Conservation (phyloP, 2,113 vertebrate genomes). For the Tympanuchus pallidicinctus region DNA sequence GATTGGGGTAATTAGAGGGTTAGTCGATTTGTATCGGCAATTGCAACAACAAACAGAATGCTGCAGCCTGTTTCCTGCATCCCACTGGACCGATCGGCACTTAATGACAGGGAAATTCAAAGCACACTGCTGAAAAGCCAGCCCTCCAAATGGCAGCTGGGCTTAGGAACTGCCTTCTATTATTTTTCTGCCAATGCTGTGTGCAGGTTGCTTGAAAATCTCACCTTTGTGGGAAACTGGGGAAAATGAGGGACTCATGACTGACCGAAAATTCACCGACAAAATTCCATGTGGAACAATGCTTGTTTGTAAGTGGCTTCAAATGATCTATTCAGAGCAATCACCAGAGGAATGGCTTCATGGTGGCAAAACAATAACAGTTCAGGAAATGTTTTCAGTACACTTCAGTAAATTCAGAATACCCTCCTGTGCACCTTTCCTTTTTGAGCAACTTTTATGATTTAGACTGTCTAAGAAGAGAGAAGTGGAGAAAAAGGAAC, state of each 20-base stretch:
- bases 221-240: not conserved
- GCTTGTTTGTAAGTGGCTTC: not conserved
- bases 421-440: not conserved
- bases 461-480: slow-evolving; percentile 8
- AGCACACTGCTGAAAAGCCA: not conserved
- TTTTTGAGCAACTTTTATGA: slow-evolving; percentile 6
- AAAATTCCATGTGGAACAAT: not conserved
- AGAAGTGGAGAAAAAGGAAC: not conserved
- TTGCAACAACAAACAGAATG: slow-evolving; percentile 32
- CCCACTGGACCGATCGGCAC: not conserved
- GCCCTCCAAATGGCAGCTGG: not conserved
- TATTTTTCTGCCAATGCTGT: not conserved
- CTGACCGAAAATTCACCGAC: not conserved
- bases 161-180: not conserved
- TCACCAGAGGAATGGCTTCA: not conserved
- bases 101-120: slow-evolving; percentile 13
- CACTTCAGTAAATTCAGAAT: not conserved
- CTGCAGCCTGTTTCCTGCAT: not conserved
- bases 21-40: not conserved
- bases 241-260: not conserved
- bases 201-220: not conserved
- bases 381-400: not conserved
- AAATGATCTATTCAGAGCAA: not conserved
- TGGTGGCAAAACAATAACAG: not conserved
- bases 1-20: slow-evolving; percentile 19